Base-by-base conservation (phyloP, 2,113 vertebrate genomes). In the Pollachius pollachius region DNA sequence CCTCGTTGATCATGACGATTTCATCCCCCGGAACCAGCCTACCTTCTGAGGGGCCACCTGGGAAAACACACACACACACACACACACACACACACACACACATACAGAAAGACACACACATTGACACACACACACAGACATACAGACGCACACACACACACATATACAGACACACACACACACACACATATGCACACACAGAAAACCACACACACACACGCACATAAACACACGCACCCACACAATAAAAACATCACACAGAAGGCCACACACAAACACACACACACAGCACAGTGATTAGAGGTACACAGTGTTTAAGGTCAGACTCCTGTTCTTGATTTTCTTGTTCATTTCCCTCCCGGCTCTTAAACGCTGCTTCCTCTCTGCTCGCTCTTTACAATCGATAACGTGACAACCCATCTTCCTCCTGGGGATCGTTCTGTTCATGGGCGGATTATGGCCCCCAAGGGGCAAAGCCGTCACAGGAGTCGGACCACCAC, bases 1-100 rank as follows among this genome's bases (percentile, higher is more conserved):
- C 97, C 85, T 98, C 95, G 73, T 99, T 99, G 88, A 99, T 99
- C 97, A 98, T 98, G 88, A 98, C 95, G 89, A 99, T 98, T 83
- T 99, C 97, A 88, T 99, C 97, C 87, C 97, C 97, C 1, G 97
- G 96, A 84, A 97, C 88, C 85, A 99, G 94, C 83, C 93, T 97
- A 84, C 96, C 94, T 93, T 99, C 97, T 18, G 97, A 99, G 17
- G 97, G 97, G 69, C 97, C 97, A 27, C 97, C 96, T 99, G 90
- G 66, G 79, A 90, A 62, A 56, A 80, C 27, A 69, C 58, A 87
- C 17, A n/a, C 54, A 57, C 54, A 57, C 54, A 57, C 9, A 87
- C 15, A n/a, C 16, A 57, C 54, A 57, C 15, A 57, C 4, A 80
- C 27, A 69, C 58, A 87, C 17, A n/a, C 54, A 57, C 54, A 57